phyloP scores from a whole-genome alignment of 2,113 vertebrate species.

The Smithornis capensis region DNA sequence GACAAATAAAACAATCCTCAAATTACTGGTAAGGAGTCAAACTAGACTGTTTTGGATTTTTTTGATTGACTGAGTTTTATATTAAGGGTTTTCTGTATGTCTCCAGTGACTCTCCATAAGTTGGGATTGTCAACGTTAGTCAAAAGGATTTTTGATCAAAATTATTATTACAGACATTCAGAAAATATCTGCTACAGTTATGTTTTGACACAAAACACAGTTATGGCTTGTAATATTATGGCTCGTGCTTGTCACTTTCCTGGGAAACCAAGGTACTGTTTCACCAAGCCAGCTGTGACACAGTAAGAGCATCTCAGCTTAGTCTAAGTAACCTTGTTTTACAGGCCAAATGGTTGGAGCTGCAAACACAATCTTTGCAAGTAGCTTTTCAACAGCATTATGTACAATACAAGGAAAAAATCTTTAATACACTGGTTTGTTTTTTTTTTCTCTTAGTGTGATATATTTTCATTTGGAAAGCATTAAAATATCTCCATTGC shows the following conservation, averaged over 20 bases:
- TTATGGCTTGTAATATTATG: neutral
- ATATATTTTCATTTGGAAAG: conserved; percentile 18
- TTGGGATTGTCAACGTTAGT: neutral
- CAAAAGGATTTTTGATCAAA: neutral
- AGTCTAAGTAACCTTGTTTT: neutral
- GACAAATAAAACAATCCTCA: neutral
- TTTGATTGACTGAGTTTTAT: neutral
- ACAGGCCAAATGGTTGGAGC: neutral
- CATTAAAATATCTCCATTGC: neutral
- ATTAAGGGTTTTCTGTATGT: neutral
- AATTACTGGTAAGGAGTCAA: neutral
- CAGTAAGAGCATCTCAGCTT: neutral
- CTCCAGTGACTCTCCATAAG: neutral
- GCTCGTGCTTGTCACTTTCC: neutral
- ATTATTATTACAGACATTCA: neutral
- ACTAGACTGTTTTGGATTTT: neutral
- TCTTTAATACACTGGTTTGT: neutral
- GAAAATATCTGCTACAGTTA: neutral
- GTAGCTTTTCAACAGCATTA: neutral
- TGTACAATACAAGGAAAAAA: neutral
- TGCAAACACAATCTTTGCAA: neutral
- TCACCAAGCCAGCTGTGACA: neutral
- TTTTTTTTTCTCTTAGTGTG: neutral
- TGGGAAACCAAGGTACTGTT: neutral
- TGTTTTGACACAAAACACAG: neutral